Conservation (phyloP, 2,888 invertebrate species). For the Spodoptera exigua region DNA sequence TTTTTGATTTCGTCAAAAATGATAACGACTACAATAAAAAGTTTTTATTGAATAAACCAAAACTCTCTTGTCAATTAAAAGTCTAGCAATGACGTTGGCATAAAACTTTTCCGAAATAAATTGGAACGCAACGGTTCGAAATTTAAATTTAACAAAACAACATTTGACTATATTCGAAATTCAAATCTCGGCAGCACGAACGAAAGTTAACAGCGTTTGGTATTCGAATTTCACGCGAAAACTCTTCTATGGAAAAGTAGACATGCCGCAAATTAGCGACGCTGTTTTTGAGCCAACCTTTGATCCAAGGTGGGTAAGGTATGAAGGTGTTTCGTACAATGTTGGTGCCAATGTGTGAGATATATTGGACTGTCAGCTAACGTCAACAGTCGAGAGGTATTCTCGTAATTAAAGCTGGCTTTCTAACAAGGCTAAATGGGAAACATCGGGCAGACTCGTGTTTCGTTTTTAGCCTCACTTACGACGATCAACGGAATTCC, state of each 20-base stretch:
- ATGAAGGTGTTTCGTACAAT: constrained; percentile 2
- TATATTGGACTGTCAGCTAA: constrained; percentile 7
- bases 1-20: too few species aligned
- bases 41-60: too few species aligned
- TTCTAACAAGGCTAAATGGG: constrained; percentile 26
- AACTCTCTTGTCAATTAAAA: too few species aligned
- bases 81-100: too few species aligned
- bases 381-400: constrained; percentile 25
- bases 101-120: constrained; percentile 3
- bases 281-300: constrained; percentile 10
- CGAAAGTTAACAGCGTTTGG: constrained; percentile 37
- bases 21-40: too few species aligned
- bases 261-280: constrained; percentile 20
- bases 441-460: constrained; percentile 7
- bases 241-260: constrained; percentile 42
- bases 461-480: constrained; percentile 27
- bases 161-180: constrained; percentile 35
- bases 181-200: constrained; percentile 38
- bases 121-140: constrained; percentile 5
- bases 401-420: constrained; percentile 42
- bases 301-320: background rate
- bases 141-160: constrained; percentile 29
- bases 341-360: constrained; percentile 18
- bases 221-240: constrained; percentile 41
- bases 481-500: background rate